Percentiles rank a stretch among this genome's conserved stretches.
Evolutionary conservation across 2,797 vertebrate genomes (phyloP).

Genomic region (Oophaga sylvatica): DNA sequence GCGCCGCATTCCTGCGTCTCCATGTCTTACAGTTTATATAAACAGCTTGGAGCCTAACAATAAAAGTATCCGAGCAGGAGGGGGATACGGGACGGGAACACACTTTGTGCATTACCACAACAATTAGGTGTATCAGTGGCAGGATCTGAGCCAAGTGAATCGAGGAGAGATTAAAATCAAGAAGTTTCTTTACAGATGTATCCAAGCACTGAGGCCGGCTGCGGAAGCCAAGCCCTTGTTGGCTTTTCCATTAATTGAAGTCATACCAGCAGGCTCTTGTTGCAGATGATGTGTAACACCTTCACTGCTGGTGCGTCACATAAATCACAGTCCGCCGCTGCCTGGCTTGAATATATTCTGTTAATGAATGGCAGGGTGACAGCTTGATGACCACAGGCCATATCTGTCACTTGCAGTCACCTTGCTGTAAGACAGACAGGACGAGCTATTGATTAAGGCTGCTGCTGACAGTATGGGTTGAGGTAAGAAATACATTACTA

Average conservation of each 20-base stretch:
- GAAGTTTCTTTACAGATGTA: conserved; percentile 60
- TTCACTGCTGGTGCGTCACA: conserved; percentile 32
- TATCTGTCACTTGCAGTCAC: conserved; percentile 47
- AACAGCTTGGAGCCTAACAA: conserved; percentile 61
- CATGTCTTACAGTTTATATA: conserved; percentile 45
- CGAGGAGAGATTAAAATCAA: conserved; percentile 66
- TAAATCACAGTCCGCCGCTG: conserved; percentile 14
- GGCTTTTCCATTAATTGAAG: conserved; percentile 62
- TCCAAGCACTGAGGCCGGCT: conserved; percentile 55
- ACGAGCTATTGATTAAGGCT: conserved; percentile 46
- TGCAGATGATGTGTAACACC: conserved; percentile 53
- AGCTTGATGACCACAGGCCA: conserved; percentile 42
- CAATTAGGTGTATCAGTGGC: conserved; percentile 68
- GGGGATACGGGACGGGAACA: conserved; percentile 44
- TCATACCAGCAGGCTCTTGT: conserved; percentile 57
- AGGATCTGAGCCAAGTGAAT: conserved; percentile 65
- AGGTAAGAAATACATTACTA: conserved; percentile 25
- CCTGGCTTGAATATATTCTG: background rate
- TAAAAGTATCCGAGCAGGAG: conserved; percentile 60
- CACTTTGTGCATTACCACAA: conserved; percentile 68
- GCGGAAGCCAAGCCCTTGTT: conserved; percentile 60
- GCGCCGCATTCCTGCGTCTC: conserved; percentile 43
- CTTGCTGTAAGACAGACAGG: conserved; percentile 29
- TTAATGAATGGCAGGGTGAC: conserved; percentile 41
- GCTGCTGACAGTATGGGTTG: conserved; percentile 24